A percentile compares a stretch with the other conserved stretches of the same genome.
Evolutionary conservation across 2,113 vertebrate genomes (phyloP).

Genomic region (Spermophilus dauricus): DNA sequence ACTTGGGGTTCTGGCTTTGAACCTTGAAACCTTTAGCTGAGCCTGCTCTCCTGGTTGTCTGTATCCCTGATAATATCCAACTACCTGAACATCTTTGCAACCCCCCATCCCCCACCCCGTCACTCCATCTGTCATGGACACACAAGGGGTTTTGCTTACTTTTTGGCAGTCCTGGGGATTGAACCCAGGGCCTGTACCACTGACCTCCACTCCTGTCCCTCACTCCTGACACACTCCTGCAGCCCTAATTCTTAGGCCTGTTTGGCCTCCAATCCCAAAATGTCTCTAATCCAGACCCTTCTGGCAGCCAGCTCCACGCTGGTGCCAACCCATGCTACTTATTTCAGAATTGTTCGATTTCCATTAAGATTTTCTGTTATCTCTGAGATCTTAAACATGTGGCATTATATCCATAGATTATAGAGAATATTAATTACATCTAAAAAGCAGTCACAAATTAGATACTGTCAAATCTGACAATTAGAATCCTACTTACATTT

Average conservation of each 20-base stretch:
- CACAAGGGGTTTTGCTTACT: neutral
- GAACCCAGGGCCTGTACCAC: neutral
- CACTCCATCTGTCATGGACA: neutral
- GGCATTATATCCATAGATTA: conserved; percentile 21
- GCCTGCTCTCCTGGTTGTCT: neutral
- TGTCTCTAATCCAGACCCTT: neutral
- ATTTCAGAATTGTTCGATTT: conserved; percentile 1
- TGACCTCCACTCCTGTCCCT: neutral
- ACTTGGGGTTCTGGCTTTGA: neutral
- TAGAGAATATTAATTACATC: conserved; percentile 25
- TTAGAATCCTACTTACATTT: conserved; percentile 42
- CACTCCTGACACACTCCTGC: neutral
- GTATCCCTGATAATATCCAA: neutral
- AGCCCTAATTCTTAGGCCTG: neutral
- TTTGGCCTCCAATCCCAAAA: neutral
- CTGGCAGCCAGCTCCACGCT: neutral
- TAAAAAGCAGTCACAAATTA: conserved; percentile 14
- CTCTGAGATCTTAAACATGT: conserved; percentile 13
- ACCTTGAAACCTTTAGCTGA: neutral
- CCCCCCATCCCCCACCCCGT: accelerated
- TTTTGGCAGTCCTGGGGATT: neutral
- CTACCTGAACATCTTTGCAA: neutral
- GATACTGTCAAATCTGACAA: neutral
- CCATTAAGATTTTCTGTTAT: neutral
- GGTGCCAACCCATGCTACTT: neutral